Evolutionary conservation across 2,888 invertebrate species (phyloP), one percentile per base, ranked within the genome.

Genomic region (Ophion costatus): DNA sequence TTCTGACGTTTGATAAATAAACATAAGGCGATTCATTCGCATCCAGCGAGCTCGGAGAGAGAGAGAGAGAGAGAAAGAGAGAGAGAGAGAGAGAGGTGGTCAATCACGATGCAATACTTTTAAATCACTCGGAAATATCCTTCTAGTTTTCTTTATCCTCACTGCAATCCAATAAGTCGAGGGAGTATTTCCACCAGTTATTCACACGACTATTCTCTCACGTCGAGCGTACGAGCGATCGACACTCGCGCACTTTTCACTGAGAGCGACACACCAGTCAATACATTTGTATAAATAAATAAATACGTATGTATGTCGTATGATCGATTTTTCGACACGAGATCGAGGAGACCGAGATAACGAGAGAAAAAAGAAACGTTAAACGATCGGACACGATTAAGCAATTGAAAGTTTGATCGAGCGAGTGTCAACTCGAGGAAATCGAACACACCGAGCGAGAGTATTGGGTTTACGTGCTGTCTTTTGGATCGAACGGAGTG

Each of bases 141-240:
- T 87, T 83, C 38, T 9, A 6, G 38, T 38, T 38, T 33, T 67
- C 81, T 73, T 66, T 83, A 85, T 84, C 86, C 84, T 86, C 87
- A 87, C 87, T 87, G 87, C 80, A 87, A 87, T 87, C 87, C 87
- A 83, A 86, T 74, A 82, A 74, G 77, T 64, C 78, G 77, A 75
- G 80, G 29, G 61, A 14, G 71, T 84, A 38, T 69, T 82, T 77
- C 63, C 66, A 80, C 83, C 76, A 71, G 22, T 61, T 57, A 67
- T 66, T 63, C 33, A 67, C 51, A 74, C 51, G 38, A 11, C 57
- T 59, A 59, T 75, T 56, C n/a, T 17, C 24, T 64, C 11, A 20
- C 57, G 20, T 51, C 57, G 5, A 64, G 38, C n/a, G 33, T 42
- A 74, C 73, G 74, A 82, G 63, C 78, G 78, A 70, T 67, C 61